phyloP scores from a whole-genome alignment of 2,797 vertebrate species.

The Catamblyrhynchus diadema region DNA sequence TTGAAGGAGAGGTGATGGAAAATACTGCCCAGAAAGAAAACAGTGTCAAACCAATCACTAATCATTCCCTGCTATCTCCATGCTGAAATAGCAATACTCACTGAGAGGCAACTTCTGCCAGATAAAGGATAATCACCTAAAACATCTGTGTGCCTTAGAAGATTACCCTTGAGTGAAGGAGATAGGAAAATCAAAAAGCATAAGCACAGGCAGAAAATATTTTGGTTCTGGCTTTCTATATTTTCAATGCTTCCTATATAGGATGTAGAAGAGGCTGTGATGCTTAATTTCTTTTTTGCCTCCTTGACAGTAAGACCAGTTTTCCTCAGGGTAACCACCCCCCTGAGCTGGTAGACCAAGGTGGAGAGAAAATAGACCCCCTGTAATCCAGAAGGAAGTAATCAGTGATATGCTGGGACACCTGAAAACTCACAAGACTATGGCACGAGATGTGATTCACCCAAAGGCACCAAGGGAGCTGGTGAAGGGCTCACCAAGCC shows the following conservation, averaged over 20 bases:
- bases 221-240: background rate
- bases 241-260: background rate
- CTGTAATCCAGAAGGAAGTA: background rate
- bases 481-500: background rate
- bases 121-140: background rate
- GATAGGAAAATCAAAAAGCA: background rate
- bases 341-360: background rate
- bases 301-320: background rate
- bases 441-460: background rate
- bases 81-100: background rate
- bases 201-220: background rate
- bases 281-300: background rate
- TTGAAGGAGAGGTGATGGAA: background rate
- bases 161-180: background rate
- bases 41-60: background rate
- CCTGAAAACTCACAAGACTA: background rate
- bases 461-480: background rate
- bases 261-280: background rate
- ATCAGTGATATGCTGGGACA: background rate
- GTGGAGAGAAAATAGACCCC: background rate
- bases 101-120: background rate
- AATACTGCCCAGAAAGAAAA: background rate
- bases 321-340: background rate
- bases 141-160: background rate
- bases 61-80: background rate